These are phyloP conservation scores for Callospermophilus lateralis DNA, from an alignment of 2,113 vertebrate genomes.

Conservation along the genomic window DNA sequence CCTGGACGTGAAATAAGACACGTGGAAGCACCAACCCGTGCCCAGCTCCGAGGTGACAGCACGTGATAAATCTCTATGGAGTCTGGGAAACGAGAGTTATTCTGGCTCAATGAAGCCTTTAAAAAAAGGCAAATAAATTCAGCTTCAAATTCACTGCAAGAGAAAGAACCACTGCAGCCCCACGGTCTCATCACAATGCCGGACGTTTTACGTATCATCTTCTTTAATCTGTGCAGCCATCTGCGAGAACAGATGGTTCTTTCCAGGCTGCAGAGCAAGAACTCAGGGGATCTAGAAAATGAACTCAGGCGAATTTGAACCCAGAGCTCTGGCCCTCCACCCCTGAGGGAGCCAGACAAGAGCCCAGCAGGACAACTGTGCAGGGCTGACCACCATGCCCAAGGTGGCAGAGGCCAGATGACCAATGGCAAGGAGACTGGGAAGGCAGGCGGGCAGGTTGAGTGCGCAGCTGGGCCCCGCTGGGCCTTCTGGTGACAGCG, in stretches of 20 bases:
- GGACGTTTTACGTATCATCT: conserved; percentile 5
- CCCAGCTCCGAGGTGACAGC: neutral
- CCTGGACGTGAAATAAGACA: conserved; percentile 32
- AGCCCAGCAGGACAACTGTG: neutral
- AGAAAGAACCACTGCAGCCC: conserved; percentile 29
- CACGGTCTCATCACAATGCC: neutral
- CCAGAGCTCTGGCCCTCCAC: neutral
- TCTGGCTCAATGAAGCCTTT: neutral
- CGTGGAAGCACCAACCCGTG: neutral
- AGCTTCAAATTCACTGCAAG: conserved; percentile 45
- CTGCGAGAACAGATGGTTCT: conserved; percentile 19
- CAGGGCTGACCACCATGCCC: neutral
- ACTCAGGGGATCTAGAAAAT: neutral
- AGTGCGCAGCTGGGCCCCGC: neutral
- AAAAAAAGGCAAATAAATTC: conserved; percentile 19
- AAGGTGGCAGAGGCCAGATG: neutral
- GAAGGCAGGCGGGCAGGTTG: neutral
- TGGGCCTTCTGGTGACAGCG: neutral
- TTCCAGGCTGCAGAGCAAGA: conserved; percentile 8
- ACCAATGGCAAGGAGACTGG: neutral
- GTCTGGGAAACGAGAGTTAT: neutral
- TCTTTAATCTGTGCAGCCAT: neutral
- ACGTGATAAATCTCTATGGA: neutral
- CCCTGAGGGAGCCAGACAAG: neutral
- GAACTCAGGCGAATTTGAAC: neutral